A percentile compares a stretch with the other conserved stretches of the same genome.
These are phyloP conservation scores for Pachyuromys duprasi DNA, from an alignment of 2,797 vertebrate genomes.

Conservation along the genomic window DNA sequence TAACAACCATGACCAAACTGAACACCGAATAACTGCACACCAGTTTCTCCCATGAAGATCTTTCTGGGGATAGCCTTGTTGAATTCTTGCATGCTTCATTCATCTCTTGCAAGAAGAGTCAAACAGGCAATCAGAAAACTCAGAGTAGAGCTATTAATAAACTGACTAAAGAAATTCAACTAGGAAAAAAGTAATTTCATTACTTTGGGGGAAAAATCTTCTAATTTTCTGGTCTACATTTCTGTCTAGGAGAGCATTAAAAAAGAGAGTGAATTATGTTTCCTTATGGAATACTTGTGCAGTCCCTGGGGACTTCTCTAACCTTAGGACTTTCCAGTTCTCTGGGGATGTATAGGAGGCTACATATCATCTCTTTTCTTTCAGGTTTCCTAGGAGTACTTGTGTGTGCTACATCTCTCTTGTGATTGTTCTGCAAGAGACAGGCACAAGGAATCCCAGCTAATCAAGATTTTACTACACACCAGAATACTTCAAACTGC, in stretches of 20 bases:
- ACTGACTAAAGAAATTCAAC: not conserved
- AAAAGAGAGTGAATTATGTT: conserved; percentile 4
- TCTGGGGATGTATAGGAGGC: not conserved
- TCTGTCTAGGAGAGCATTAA: not conserved
- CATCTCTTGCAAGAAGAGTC: not conserved
- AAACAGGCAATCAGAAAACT: not conserved
- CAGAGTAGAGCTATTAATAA: not conserved
- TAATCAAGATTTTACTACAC: not conserved
- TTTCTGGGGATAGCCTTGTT: not conserved
- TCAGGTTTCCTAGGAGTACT: not conserved
- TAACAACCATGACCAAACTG: not conserved
- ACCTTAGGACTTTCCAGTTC: not conserved
- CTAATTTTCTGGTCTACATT: not conserved
- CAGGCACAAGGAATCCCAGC: conserved; percentile 14
- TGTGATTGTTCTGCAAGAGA: not conserved
- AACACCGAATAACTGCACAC: not conserved
- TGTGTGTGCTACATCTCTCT: not conserved
- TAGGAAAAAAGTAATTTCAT: conserved; percentile 35
- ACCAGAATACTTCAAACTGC: not conserved
- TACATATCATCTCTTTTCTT: not conserved
- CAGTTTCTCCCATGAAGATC: not conserved
- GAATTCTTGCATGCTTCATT: not conserved
- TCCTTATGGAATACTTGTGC: not conserved
- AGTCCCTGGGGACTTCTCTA: not conserved
- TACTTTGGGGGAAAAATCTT: not conserved